Base-by-base conservation (phyloP, 2,113 vertebrate genomes). In the Oncorhynchus gorbuscha region DNA sequence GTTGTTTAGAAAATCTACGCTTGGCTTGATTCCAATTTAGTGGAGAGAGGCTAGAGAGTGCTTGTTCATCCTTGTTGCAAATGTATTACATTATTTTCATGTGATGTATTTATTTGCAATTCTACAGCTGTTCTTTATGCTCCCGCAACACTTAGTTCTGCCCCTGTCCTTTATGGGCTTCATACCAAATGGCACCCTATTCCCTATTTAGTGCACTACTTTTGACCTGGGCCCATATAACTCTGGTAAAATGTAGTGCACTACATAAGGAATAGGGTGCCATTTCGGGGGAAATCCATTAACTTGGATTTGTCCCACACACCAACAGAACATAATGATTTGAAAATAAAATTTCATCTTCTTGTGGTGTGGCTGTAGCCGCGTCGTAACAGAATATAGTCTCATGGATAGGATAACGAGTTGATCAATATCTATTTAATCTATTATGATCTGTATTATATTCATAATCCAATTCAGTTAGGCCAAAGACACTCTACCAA, bases 11-110 rank as follows among this genome's bases (percentile, higher is more conserved):
- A 24, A 70, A 70, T 48, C 45, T 49, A 49, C n/a, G 45, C 39
- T 49, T 49, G 69, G 69, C 69, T 70, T 70, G 69, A 70, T 70
- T 70, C 39, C n/a, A 49, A 49, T 70, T 70, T 70, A 70, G 69
- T 70, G 69, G 13, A 55, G 51, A 49, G 69, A 49, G 69, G 20
- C 18, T 32, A 9, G 35, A 28, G 73, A 26, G 8, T 9, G 62
- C 39, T 67, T 67, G 39, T 67, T 66, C 61, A 48, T 5, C 61
- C 61, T 48, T 66, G 61, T 64, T 66, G 45, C 35, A 48, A 74
- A 74, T 48, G n/a, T 24, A 48, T 24, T 66, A 48, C 72, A 74
- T 26, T 48, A 48, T 61, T 20, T 74, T 45, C 35, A 39, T 74
- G 58, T 26, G 16, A 18, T 39, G n/a, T 59, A 72, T 74, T 65